Percentiles rank a stretch among this genome's conserved stretches.
These are phyloP conservation scores for Philaethria dido DNA, from an alignment of 2,888 invertebrate species.

Conservation along the genomic window DNA sequence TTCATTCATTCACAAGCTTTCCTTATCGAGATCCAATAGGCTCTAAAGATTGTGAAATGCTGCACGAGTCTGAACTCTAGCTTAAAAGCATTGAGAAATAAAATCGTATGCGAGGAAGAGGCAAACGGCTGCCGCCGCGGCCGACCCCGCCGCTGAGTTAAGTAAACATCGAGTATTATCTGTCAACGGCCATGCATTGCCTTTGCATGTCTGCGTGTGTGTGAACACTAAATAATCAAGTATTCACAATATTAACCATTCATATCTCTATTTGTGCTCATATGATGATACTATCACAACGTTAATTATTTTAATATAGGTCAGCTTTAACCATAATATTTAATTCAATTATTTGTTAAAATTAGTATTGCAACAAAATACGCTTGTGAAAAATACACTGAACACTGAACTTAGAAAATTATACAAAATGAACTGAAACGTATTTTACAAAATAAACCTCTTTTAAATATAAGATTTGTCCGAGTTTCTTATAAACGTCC, in stretches of 20 bases:
- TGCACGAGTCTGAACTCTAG: slow-evolving; percentile 68
- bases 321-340: slow-evolving; percentile 47
- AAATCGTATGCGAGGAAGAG: slow-evolving; percentile 52
- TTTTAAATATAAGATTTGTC: no score
- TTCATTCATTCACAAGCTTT: slow-evolving; percentile 80
- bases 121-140: slow-evolving; percentile 57
- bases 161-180: slow-evolving; percentile 83
- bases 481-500: neutral
- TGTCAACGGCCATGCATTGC: slow-evolving; percentile 79
- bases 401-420: no score
- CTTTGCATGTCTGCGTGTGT: slow-evolving; percentile 59
- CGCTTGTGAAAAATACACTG: no score
- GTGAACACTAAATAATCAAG: slow-evolving; percentile 68
- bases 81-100: slow-evolving; percentile 53
- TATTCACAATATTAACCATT: slow-evolving; percentile 71
- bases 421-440: no score
- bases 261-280: slow-evolving; percentile 44
- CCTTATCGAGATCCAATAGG: slow-evolving; percentile 59
- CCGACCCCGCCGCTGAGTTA: slow-evolving; percentile 80
- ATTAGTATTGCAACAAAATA: neutral
- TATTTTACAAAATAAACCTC: no score
- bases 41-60: slow-evolving; percentile 58
- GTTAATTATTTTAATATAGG: slow-evolving; percentile 60
- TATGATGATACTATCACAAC: slow-evolving; percentile 41
- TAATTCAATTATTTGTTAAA: slow-evolving; percentile 8